Base-by-base conservation (phyloP, 2,888 invertebrate genomes). In the Ormyrus pomaceus region DNA sequence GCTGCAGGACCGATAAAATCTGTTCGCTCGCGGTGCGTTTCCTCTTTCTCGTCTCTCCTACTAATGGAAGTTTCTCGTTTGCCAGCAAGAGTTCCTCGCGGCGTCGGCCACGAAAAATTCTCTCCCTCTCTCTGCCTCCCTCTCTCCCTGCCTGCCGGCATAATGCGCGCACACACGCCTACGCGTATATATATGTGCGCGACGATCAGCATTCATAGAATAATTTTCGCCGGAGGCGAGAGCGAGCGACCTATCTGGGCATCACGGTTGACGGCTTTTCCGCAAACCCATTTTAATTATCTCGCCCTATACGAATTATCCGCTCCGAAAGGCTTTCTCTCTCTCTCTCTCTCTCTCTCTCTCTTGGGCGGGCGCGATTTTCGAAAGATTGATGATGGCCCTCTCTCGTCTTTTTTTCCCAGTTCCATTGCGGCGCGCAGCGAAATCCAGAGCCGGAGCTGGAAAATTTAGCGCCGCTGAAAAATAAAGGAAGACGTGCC, bases 131-230 rank as follows among this genome's bases (percentile, higher is more conserved):
- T 53, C 79, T 8, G 59, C 19, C 13, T 34, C 65, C 8, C 80
- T 19, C 50, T 70, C 65, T 13, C n/a, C 58, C 82, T 81, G 46
- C 46, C 65, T 66, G 83, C 83, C 86, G 34, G 87, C 88, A 88
- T 88, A 88, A 88, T 86, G 84, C 74, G 74, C 55, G 8, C 10
- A 34, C 34, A 34, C 34, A 34, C 72, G 53, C n/a, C 55, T 4
- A 13, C 34, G 34, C 34, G 4, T 34, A 34, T 34, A 34, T 34
- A 34, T 2, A 13, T 11, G 48, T 9, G 13, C 19, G 51, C 85
- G 81, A 75, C 85, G 85, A 88, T 88, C 87, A 88, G 86, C 85
- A 88, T 88, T 88, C 88, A 88, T 88, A 88, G 88, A 88, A 88
- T 88, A 88, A 88, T 88, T 88, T 87, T 85, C 87, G 86, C 85